Evolutionary conservation across 92 coral and sea anemone genomes (phyloP), one percentile per base, ranked within the genome.

Genomic region (Zoanthus solanderi): DNA sequence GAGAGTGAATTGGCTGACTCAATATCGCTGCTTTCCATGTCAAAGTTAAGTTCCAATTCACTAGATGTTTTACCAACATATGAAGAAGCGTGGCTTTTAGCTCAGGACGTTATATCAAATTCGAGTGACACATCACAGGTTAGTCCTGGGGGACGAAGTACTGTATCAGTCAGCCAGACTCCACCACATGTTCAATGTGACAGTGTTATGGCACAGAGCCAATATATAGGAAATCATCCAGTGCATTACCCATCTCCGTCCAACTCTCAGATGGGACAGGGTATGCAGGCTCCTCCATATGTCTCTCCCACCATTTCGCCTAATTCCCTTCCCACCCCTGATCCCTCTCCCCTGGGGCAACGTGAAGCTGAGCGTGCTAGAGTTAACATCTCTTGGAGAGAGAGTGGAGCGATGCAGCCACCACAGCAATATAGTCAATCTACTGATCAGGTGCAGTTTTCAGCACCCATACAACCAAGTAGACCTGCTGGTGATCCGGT

Each of bases 361-460:
- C 89, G 90, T 30, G 95, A 94, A 58, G 92, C 93, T 7, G 94
- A 91, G 29, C 87, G 87, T 29, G 97, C 94, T 66, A 88, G 96
- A 84, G 95, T 92, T 47, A 96, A 94, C 82, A 92, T 91, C 50
- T 92, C 98, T n/a, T 96, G 98, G 98, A 90, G 88, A 71, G 98
- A 95, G 34, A 76, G 68, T 73, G 91, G 92, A 28, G 91, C 91
- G 45, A 85, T 90, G 91, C 91, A 88, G 72, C 63, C 89, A 46
- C 84, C 91, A 17, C 75, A 53, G n/a, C 50, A 77, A 28, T 87
- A 88, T 13, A 78, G 85, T n/a, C 89, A 65, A n/a, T 90, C 58
- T 42, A 74, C 47, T 14, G 77, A 79, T 48, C 86, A 78, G 30
- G 78, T 84, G 12, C 94, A 91, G 34, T 88, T 77, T 53, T 47